A percentile compares a stretch with the other conserved stretches of the same genome.
These are phyloP conservation scores for Hecatera dysodea DNA, from an alignment of 2,888 invertebrate genomes.

Conservation along the genomic window DNA sequence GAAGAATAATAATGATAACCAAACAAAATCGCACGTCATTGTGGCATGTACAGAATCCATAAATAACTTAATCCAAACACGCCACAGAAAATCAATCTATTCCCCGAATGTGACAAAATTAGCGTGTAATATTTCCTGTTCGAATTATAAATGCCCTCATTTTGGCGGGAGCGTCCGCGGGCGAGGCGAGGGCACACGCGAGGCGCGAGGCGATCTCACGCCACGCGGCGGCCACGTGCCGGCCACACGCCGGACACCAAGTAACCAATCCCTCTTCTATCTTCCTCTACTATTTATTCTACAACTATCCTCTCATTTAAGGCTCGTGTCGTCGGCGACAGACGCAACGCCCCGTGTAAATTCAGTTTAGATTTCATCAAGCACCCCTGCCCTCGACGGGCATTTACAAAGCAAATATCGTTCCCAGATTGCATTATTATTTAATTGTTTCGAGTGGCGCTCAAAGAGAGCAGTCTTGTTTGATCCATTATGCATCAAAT, in stretches of 20 bases:
- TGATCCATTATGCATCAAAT: constrained; percentile 75
- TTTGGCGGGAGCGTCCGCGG: constrained; percentile 77
- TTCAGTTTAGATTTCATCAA: constrained; percentile 88
- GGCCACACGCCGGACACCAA: constrained; percentile 69
- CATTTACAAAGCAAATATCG: constrained; percentile 83
- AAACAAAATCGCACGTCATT: constrained; percentile 65
- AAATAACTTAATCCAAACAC: constrained; percentile 77
- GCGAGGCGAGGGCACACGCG: constrained; percentile 52
- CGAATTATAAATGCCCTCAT: constrained; percentile 86
- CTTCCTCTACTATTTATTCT: constrained; percentile 82
- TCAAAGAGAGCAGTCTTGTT: constrained; percentile 70
- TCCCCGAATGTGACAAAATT: constrained; percentile 86
- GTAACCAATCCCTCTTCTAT: constrained; percentile 73
- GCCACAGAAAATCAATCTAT: constrained; percentile 86
- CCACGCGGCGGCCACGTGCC: constrained; percentile 80
- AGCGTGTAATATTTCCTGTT: constrained; percentile 90
- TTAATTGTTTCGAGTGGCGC: constrained; percentile 86
- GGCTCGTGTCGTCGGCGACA: constrained; percentile 82
- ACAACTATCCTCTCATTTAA: constrained; percentile 86
- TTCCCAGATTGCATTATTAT: constrained; percentile 86
- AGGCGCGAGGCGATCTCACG: constrained; percentile 65
- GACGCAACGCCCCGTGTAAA: constrained; percentile 80
- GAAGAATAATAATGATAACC: neutral
- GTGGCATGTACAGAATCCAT: constrained; percentile 64
- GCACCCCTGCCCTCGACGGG: constrained; percentile 72